Percentiles rank a stretch among this genome's conserved stretches.
phyloP scores from a whole-genome alignment of 1,140 invertebrate genomes.

The Heterodera carotae region DNA sequence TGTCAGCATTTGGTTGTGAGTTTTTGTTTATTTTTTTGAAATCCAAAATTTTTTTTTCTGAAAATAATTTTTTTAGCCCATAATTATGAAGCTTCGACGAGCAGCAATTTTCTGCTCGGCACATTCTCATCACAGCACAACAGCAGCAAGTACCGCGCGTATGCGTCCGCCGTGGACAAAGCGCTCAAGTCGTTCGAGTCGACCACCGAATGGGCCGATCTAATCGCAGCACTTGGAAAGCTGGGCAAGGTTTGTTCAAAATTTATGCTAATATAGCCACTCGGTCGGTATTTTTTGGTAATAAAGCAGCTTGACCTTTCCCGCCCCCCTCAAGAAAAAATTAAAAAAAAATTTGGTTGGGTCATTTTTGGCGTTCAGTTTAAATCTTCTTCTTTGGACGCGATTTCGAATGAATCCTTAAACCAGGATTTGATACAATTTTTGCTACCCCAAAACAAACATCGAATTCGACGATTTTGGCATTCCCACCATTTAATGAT shows the following conservation, averaged over 20 bases:
- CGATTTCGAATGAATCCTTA: too few relatives aligned
- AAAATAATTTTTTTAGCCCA: constrained; percentile 33
- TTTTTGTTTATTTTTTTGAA: background rate
- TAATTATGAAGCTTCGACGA: constrained; percentile 41
- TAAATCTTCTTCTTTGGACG: too few relatives aligned
- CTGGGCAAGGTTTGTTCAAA: constrained; percentile 82
- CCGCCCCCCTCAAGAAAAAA: too few relatives aligned
- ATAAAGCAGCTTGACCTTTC: too few relatives aligned
- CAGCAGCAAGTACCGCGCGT: constrained; percentile 74
- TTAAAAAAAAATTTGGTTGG: too few relatives aligned
- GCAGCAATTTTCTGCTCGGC: constrained; percentile 31
- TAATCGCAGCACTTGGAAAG: constrained; percentile 87
- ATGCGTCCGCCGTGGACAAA: constrained; percentile 82
- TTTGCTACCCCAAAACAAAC: too few relatives aligned
- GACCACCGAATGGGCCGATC: constrained; percentile 91
- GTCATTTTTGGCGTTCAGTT: too few relatives aligned
- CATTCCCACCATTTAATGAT: too few relatives aligned
- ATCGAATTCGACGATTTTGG: too few relatives aligned
- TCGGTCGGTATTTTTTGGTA: too few relatives aligned
- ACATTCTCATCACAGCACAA: constrained; percentile 33
- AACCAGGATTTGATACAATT: too few relatives aligned
- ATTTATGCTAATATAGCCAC: too few relatives aligned
- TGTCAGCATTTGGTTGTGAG: background rate
- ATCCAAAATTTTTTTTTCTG: constrained; percentile 18
- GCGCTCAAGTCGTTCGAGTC: constrained; percentile 85